Evolutionary conservation across 2,888 invertebrate species (phyloP), one percentile per base, ranked within the genome.

Genomic region (Punctoribates punctum): DNA sequence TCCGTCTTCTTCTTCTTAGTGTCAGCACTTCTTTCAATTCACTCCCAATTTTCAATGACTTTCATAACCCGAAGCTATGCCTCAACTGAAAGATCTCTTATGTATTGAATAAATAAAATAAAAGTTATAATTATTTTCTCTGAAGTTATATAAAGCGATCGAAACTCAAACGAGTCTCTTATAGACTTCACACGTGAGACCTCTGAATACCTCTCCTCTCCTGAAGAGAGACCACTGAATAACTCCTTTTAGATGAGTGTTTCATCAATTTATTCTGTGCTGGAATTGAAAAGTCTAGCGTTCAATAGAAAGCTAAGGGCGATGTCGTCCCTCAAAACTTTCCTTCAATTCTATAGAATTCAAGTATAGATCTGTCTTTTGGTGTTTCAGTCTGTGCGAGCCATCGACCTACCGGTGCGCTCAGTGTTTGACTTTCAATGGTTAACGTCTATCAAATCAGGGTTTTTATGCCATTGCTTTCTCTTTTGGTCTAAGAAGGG

Each of bases 61-160:
- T 70, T 70, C 34, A 70, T 70, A 42, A 38, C 70, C 70, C 23
- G 70, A 70, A 70, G 70, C 70, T 70, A 70, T 70, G 57, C 25
- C 6, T 13, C 13, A 57, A 57, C 57, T 23, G 17, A 25, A 54
- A 54, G n/a, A 57, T 11, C 25, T 57, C 57, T 57, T 57, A 57
- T 57, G 57, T 25, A 57, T 42, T 42, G 13, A 42, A 42, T 13
- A 11, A 42, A 42, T 42, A 51, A 42, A 70, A 74, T 34, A 57
- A 57, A 57, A 25, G 25, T 57, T 25, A 25, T 25, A 57, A 57
- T 57, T 57, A 57, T 57, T 23, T 57, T 25, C 13, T n/a, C n/a
- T n/a, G n/a, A n/a, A 13, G 23, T 25, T 54, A 23, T 13, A 57
- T 8, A 57, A 57, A 57, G 25, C 57, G 57, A 57, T 57, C 23